A percentile compares a stretch with the other conserved stretches of the same genome.
These are phyloP conservation scores for Oceanodroma leucorhoa DNA, from an alignment of 2,797 vertebrate genomes.

Conservation along the genomic window DNA sequence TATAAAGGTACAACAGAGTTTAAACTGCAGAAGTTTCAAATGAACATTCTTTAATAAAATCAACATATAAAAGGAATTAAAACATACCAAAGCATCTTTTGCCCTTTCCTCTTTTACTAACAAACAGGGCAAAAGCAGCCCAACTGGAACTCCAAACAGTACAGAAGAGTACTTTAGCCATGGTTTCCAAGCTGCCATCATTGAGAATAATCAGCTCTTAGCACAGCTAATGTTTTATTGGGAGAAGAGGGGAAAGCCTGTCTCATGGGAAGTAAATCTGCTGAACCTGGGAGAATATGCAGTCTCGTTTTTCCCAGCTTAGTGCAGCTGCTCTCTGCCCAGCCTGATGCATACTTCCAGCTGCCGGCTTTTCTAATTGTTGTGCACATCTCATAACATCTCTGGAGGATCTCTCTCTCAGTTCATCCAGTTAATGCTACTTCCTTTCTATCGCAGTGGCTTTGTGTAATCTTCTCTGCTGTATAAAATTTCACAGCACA, in stretches of 20 bases:
- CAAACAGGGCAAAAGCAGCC: neutral
- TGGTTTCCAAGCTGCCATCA: neutral
- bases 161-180: neutral
- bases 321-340: neutral
- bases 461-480: neutral
- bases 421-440: neutral
- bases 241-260: neutral
- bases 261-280: neutral
- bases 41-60: conserved; percentile 49
- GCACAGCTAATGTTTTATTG: neutral
- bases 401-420: neutral
- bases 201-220: neutral
- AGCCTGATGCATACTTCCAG: neutral
- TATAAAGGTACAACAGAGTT: conserved; percentile 29
- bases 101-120: neutral
- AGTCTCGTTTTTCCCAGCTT: neutral
- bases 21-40: conserved; percentile 47
- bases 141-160: neutral
- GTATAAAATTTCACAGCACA: neutral
- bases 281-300: neutral
- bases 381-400: neutral
- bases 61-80: conserved; percentile 4
- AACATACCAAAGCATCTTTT: neutral
- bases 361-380: neutral
- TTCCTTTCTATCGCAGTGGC: neutral